Evolutionary conservation across 2,113 vertebrate species (phyloP), one percentile per base, ranked within the genome.

Genomic region (Hiodon alosoides): DNA sequence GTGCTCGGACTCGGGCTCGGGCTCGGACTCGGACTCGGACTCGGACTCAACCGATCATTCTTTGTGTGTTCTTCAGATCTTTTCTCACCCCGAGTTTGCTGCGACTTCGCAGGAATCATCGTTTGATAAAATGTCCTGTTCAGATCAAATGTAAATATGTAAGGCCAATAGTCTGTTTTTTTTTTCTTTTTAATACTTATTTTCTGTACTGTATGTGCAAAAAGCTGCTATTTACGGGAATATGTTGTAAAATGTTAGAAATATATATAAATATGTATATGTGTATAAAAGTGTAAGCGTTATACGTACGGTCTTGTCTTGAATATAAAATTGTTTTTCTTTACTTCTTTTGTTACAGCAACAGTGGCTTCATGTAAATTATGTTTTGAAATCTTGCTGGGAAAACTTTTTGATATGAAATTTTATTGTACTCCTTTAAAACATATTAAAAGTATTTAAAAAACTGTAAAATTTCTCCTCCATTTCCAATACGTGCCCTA

Each of bases 361-460:
- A 17, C 73, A 58, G n/a, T 50, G 55, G 57, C 68, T 31, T 57
- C 50, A 67, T 53, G 47, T 47, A 75, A 65, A 13, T 52, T 50
- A 16, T 57, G 3, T 14, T 50, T 54, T 68, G 47, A 68, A 50
- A 31, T 62, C 13, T 62, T 64, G 59, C 53, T 14, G 47, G 6
- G 9, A 51, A 62, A 53, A 7, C 59, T n/a, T 74, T 73, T 59
- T 74, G 10, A 59, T 60, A 47, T 7, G 48, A 58, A 67, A 54
- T 46, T 74, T 46, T 66, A 58, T 52, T 68, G 73, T 75, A 68
- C 17, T 57, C 47, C 54, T 67, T 60, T 60, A 47, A 67, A 67
- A 68, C 54, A 7, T 46, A 75, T 67, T 75, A 75, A 68, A 75
- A 48, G 31, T 75, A 58, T 75, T 67, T 68, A 67, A 68, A 51